These are phyloP conservation scores for Hypanus sabinus DNA, from an alignment of 2,113 vertebrate species.

Conservation along the genomic window DNA sequence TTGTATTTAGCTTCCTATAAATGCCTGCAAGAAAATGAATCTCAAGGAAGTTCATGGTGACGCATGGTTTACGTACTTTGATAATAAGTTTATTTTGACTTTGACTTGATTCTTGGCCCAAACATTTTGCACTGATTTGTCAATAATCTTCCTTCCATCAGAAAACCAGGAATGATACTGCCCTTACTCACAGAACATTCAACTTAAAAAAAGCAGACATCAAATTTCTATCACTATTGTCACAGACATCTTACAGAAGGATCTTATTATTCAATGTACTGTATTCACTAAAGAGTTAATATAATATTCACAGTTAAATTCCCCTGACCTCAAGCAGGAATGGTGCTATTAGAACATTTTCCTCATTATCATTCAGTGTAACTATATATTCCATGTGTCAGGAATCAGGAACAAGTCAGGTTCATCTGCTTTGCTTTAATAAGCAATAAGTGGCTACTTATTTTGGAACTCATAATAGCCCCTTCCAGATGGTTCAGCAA, in stretches of 20 bases:
- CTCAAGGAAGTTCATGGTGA: no score
- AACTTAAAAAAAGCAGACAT: not conserved
- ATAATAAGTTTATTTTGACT: no score
- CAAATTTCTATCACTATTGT: not conserved
- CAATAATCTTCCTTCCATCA: no score
- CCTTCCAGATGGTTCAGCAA: not conserved
- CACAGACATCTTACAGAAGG: not conserved
- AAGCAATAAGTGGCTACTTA: not conserved
- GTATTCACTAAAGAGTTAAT: not conserved
- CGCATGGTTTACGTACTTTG: no score
- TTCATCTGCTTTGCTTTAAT: not conserved
- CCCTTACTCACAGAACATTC: not conserved
- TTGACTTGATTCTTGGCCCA: no score
- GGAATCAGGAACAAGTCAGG: not conserved
- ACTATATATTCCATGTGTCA: not conserved
- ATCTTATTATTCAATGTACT: not conserved
- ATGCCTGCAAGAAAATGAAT: no score
- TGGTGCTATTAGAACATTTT: not conserved
- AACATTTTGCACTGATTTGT: no score
- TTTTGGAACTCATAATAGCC: not conserved
- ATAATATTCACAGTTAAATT: not conserved
- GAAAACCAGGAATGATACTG: not conserved
- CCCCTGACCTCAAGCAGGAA: not conserved
- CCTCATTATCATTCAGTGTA: not conserved
- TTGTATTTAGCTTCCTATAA: no score